Percentiles rank a stretch among this genome's conserved stretches.
These are phyloP conservation scores for Mactromeris polynyma DNA, from an alignment of 2,888 invertebrate species.

Conservation along the genomic window DNA sequence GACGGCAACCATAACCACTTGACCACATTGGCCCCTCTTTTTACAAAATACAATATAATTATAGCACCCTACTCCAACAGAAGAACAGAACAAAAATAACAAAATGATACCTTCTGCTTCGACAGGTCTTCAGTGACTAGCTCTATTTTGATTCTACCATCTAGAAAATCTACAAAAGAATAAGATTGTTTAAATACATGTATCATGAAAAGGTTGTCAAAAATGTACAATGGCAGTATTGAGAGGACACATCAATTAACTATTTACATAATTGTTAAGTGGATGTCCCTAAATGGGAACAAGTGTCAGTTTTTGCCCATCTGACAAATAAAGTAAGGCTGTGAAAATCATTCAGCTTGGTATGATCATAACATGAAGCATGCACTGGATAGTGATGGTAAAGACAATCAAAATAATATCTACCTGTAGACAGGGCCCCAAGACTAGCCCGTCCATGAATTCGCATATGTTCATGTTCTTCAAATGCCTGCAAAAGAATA, in stretches of 20 bases:
- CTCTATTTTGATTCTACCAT: slow-evolving; percentile 66
- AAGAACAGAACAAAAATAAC: background rate
- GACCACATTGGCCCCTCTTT: no score
- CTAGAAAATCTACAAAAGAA: slow-evolving; percentile 56
- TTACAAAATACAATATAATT: no score
- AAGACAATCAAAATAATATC: background rate
- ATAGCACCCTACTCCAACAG: no score
- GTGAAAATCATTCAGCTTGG: background rate
- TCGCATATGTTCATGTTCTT: slow-evolving; percentile 67
- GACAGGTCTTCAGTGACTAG: slow-evolving; percentile 71
- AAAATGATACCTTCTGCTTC: slow-evolving; percentile 63
- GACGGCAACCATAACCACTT: no score
- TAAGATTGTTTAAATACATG: background rate
- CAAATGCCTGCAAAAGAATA: slow-evolving; percentile 67
- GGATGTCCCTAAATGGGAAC: no score
- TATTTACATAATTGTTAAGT: no score
- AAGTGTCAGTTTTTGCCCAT: no score
- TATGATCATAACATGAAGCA: background rate
- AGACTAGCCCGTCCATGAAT: slow-evolving; percentile 61
- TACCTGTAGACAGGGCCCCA: slow-evolving; percentile 59
- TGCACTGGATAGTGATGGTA: background rate
- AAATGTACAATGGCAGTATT: no score
- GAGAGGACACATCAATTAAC: no score
- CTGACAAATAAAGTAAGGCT: background rate
- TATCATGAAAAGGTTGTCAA: no score